Evolutionary conservation across 2,113 vertebrate species (phyloP), one percentile per base, ranked within the genome.

Genomic region (Anthoscopus minutus): DNA sequence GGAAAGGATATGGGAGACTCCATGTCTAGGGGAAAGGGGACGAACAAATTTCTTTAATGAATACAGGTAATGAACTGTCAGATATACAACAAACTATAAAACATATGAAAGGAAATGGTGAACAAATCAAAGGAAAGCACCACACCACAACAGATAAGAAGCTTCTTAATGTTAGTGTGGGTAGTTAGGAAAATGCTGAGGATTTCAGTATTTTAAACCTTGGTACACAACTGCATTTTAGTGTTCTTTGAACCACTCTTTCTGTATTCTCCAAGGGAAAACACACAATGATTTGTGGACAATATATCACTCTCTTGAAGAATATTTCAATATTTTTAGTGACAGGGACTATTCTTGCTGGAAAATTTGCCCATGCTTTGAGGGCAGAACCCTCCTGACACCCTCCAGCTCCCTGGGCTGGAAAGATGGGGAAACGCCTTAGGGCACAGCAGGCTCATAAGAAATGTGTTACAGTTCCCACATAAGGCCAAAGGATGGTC

Each of bases 401-500:
- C 23, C 15, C 15, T 44, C 12, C 37, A 58, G 27, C 21, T 21
- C 33, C 13, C 8, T 33, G 31, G 22, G 15, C 9, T 3, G 7
- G 37, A 45, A n/a, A 58, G 31, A 20, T 61, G 13, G 22, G 40
- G 3, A 20, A 28, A 45, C 15, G 23, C 9, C 7, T 23, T 3
- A 23, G 38, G 42, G 13, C 20, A 12, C 4, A 30, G 30, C 7
- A 61, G 22, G 21, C 7, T 73, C 18, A 3, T 45, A 47, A 33
- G 25, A 40, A 76, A n/a, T 0, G 0, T 0, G 2, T 19, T 37
- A 9, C 9, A 31, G n/a, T 42, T n/a, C 15, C 53, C 5, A 4
- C 4, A 5, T 1, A 7, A 24, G 31, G 38, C 11, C 62, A 30
- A 35, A 53, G 23, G 51, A 57, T 40, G 31, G 9, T 24, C 35